Evolutionary conservation across 2,888 invertebrate species (phyloP).

Genomic region (Lycaena phlaeas): DNA sequence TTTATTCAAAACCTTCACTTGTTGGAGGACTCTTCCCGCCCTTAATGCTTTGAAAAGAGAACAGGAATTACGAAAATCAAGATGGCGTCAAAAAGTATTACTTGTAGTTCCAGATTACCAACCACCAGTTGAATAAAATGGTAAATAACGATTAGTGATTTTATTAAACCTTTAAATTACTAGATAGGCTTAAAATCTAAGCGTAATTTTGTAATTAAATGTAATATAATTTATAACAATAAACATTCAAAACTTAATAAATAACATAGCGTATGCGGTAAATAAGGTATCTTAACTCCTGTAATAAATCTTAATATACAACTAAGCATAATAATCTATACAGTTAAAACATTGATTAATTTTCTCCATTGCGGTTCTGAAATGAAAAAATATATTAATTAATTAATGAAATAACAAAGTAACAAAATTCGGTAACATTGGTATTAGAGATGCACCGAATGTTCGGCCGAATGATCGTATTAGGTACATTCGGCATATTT

Average conservation of each 20-base stretch:
- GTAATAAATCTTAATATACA: no score
- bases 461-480: no score
- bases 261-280: neutral
- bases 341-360: conserved; percentile 33
- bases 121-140: conserved; percentile 68
- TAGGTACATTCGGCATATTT: no score
- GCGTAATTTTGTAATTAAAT: no score
- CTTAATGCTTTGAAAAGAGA: conserved; percentile 76
- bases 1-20: conserved; percentile 49
- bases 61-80: conserved; percentile 77
- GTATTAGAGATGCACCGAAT: no score
- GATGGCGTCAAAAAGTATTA: conserved; percentile 81
- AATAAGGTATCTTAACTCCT: no score
- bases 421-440: neutral
- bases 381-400: conserved; percentile 21
- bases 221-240: no score
- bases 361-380: conserved; percentile 51
- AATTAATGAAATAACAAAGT: neutral
- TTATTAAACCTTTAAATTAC: no score
- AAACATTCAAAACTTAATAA: conserved; percentile 1
- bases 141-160: no score
- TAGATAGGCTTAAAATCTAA: neutral
- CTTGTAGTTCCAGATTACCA: conserved; percentile 80
- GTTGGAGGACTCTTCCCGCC: conserved; percentile 78
- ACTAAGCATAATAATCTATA: conserved; percentile 22